Percentiles rank a stretch among this genome's conserved stretches.
phyloP scores from a whole-genome alignment of 2,113 vertebrate genomes.

The Cervus canadensis region DNA sequence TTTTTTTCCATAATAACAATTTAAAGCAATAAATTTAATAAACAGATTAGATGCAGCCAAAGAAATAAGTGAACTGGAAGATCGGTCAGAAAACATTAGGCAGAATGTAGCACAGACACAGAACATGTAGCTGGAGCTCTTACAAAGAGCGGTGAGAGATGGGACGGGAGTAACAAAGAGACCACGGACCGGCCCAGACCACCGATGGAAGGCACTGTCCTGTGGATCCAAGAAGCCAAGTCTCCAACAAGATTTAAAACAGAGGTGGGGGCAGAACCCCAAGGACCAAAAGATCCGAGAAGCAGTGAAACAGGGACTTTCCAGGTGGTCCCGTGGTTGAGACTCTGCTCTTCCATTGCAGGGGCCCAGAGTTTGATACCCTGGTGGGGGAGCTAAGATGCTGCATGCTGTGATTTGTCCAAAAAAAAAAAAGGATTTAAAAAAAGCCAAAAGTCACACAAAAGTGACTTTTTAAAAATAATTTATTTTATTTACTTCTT shows the following conservation, averaged over 20 bases:
- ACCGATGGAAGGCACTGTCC: accelerated
- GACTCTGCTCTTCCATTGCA: not conserved
- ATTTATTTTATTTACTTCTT: not conserved
- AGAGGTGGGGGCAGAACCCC: not conserved
- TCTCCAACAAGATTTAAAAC: not conserved
- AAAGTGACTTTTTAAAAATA: not conserved
- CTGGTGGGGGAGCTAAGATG: not conserved
- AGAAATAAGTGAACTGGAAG: not conserved
- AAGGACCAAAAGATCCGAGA: not conserved
- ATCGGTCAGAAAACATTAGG: not conserved
- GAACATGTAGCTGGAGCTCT: not conserved
- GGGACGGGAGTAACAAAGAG: accelerated
- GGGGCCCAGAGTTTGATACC: not conserved
- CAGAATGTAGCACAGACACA: not conserved
- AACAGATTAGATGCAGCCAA: not conserved
- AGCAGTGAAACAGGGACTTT: not conserved
- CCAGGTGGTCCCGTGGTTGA: not conserved
- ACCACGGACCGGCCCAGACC: not conserved
- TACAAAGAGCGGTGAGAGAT: not conserved
- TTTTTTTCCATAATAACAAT: not conserved
- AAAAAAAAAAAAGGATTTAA: not conserved
- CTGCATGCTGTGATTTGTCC: not conserved
- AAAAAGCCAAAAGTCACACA: not conserved
- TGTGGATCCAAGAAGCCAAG: not conserved
- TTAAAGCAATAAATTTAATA: not conserved